Conservation (phyloP, 2,888 invertebrate genomes). For the Phengaris alcon region DNA sequence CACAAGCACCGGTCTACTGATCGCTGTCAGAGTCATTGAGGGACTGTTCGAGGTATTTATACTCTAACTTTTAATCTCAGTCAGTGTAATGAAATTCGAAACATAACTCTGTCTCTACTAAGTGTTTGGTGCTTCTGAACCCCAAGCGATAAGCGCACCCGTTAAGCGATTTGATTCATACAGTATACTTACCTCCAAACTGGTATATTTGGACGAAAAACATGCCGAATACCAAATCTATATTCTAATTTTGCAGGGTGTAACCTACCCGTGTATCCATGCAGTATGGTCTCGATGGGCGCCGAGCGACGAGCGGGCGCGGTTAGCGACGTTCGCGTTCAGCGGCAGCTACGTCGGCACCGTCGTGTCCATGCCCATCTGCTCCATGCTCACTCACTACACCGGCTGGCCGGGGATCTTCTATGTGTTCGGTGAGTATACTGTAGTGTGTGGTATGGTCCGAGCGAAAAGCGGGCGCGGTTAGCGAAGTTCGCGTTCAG, state of each 20-base stretch:
- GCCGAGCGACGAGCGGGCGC: slow-evolving; percentile 87
- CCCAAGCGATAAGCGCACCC: too few species aligned
- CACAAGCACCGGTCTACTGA: slow-evolving; percentile 83
- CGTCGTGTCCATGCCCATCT: slow-evolving; percentile 88
- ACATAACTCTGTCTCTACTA: too few species aligned
- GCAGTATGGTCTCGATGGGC: slow-evolving; percentile 92
- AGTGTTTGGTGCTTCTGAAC: too few species aligned
- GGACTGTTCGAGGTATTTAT: slow-evolving; percentile 87
- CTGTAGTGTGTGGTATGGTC: slow-evolving; percentile 46
- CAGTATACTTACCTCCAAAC: too few species aligned
- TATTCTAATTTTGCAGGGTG: slow-evolving; percentile 75
- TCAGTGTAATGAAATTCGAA: too few species aligned
- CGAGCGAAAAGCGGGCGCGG: slow-evolving; percentile 86
- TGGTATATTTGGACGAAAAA: too few species aligned
- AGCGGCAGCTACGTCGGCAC: slow-evolving; percentile 93
- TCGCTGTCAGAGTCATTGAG: slow-evolving; percentile 86
- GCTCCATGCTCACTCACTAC: slow-evolving; percentile 84
- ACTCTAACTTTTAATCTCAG: too few species aligned
- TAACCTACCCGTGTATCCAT: slow-evolving; percentile 89
- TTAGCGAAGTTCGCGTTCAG: slow-evolving; percentile 74
- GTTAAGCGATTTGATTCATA: too few species aligned
- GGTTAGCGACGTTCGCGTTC: slow-evolving; percentile 89
- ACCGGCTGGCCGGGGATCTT: slow-evolving; percentile 91
- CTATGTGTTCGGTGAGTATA: slow-evolving; percentile 83
- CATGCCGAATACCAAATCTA: too few species aligned